phyloP scores from a whole-genome alignment of 1,140 invertebrate species.

The Gyrodactylus bullatarudis region DNA sequence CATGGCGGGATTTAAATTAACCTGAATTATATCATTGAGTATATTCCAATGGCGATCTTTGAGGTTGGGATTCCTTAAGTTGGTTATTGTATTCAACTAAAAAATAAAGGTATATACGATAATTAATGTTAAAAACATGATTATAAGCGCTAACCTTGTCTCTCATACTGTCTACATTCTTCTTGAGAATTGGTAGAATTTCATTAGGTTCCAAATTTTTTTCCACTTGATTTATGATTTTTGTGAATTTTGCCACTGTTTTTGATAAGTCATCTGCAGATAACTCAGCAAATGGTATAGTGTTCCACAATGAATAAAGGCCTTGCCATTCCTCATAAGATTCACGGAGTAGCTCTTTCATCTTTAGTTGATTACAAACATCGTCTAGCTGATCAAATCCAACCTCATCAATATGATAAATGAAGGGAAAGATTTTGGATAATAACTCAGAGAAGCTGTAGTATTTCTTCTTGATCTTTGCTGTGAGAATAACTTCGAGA shows the following conservation, averaged over 20 bases:
- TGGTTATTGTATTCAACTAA: conserved; percentile 22
- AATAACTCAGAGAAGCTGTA: background rate
- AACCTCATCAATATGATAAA: conserved; percentile 32
- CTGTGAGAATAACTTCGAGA: conserved; percentile 9
- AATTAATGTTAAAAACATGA: background rate
- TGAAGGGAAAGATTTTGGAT: background rate
- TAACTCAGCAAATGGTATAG: conserved; percentile 28
- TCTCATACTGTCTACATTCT: conserved; percentile 18
- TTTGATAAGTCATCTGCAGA: conserved; percentile 33
- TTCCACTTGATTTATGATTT: conserved; percentile 36
- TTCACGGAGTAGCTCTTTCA: conserved; percentile 40
- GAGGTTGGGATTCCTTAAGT: conserved; percentile 17
- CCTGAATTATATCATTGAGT: conserved; percentile 16
- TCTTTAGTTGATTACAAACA: conserved; percentile 35
- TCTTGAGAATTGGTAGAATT: conserved; percentile 17
- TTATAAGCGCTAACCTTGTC: conserved; percentile 15
- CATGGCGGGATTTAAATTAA: conserved; percentile 15
- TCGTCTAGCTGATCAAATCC: conserved; percentile 41
- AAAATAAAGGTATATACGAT: conserved; percentile 10
- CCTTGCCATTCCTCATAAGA: conserved; percentile 34
- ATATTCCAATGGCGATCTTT: conserved; percentile 19
- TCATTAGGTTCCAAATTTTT: conserved; percentile 26
- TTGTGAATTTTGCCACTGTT: conserved; percentile 31
- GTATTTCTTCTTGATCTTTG: background rate
- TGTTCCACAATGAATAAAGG: conserved; percentile 28